Evolutionary conservation across 2,797 vertebrate species (phyloP), one percentile per base, ranked within the genome.

Genomic region (Falco peregrinus): DNA sequence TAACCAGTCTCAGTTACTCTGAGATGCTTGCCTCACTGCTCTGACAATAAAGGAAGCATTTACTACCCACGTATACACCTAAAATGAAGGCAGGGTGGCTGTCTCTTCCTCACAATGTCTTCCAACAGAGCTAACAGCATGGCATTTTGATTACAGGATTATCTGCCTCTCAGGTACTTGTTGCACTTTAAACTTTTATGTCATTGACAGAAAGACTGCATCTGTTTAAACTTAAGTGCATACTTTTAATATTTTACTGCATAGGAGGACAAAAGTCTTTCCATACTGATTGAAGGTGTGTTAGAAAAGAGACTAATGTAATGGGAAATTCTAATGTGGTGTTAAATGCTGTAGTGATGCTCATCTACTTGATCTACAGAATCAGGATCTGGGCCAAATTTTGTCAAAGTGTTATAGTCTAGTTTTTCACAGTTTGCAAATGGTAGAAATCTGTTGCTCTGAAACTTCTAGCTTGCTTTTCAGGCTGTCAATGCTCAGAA

Each of bases 401-500:
- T 88, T 78, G 16, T 67, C 67, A 39, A 7, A 48, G 47, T 78
- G 93, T 81, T 78, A 75, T 26, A 90, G 45, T 4, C 5, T 41
- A 61, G 65, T 88, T 83, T 80, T 89, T 92, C 89, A 89, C 76
- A 85, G 84, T 89, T 93, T 95, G 75, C 41, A 89, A 93, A 89
- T 77, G 89, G 61, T 84, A 76, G 69, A 87, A 93, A 80, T 89
- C 48, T 87, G 78, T 89, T 96, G 68, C 84, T 93, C 90, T 93
- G 74, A 92, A 89, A 70, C 9, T 53, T 87, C 41, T n/a, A 60
- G 63, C 71, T 93, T 93, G 43, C 77, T 90, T 88, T 83, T 77
- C 64, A 87, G 68, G 41, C 71, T 95, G 81, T 92, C 84, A 96
- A 65, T 89, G 31, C 83, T 74, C 81, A 47, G 64, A 59, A 87